Evolutionary conservation across 1,140 invertebrate genomes (phyloP), one percentile per base, ranked within the genome.

Genomic region (Nasonia vitripennis): DNA sequence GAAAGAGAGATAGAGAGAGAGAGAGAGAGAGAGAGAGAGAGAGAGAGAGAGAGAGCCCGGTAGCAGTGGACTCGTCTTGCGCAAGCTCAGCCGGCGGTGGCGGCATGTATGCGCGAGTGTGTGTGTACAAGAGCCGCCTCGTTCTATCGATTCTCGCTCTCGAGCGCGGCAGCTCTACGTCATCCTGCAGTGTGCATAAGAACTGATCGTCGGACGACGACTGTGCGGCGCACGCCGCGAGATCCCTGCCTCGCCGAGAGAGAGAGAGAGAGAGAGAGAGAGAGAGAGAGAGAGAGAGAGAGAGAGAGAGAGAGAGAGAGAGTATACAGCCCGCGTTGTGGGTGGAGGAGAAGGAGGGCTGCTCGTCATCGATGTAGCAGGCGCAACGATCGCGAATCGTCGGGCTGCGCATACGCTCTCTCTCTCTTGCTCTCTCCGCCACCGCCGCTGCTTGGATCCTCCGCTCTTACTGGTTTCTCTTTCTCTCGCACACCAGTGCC

Each of bases 401-500:
- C 12, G 41, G 20, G 77, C 77, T 78, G 78, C 55, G 73, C 73
- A 71, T 34, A 71, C 70, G 70, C 23, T 27, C 70, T 34, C 23
- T 14, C n/a, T 31, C 27, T 27, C 27, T 27, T 27, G 27, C 67
- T 48, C 23, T 73, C 68, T 48, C 62, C 9, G 34, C 5, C 62
- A 10, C 55, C 27, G 31, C 17, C 41, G 1, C 77, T 51, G 75
- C 27, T 10, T 75, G 67, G 20, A 68, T 27, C 23, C 17, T 27
- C 68, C 11, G 27, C 68, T 27, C 73, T 77, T 17, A 68, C 23
- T 2, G 9, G 41, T 45, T 45, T 62, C 55, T 20, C 55, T 62
- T 17, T 62, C 17, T 62, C 55, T 62, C 17, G 6, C 14, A 20
- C 14, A n/a, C n/a, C 67, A 86, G 84, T 86, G 84, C 79, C 84